Conservation (phyloP, 2,888 invertebrate species). For the Eremobia ochroleuca region DNA sequence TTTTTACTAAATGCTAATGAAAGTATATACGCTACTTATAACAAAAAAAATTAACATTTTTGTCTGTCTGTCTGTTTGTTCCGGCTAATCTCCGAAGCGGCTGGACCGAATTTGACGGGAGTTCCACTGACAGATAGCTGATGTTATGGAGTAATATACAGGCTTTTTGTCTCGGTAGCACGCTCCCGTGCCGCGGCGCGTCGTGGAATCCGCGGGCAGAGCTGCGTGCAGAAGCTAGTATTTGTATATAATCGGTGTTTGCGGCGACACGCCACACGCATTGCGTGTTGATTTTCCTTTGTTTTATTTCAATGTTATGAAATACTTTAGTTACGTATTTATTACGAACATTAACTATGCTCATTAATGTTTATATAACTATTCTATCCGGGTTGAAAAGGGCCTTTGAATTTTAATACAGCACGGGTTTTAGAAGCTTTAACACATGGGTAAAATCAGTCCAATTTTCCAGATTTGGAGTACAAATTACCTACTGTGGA, state of each 20-base stretch:
- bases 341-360: constrained; percentile 13
- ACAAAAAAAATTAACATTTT: too few relatives aligned
- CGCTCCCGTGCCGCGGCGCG: too few relatives aligned
- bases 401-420: background rate
- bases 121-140: too few relatives aligned
- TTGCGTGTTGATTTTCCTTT: constrained; percentile 43
- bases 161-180: too few relatives aligned
- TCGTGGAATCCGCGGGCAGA: too few relatives aligned
- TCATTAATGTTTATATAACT: constrained; percentile 21
- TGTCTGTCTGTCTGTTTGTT: too few relatives aligned
- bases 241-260: constrained; percentile 23
- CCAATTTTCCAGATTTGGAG: background rate
- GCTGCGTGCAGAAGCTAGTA: too few relatives aligned
- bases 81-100: too few relatives aligned
- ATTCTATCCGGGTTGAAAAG: constrained; percentile 5
- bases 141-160: too few relatives aligned
- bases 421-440: background rate
- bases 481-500: background rate
- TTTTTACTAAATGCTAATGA: too few relatives aligned
- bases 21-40: too few relatives aligned
- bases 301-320: constrained; percentile 41
- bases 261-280: constrained; percentile 39
- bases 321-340: constrained; percentile 40
- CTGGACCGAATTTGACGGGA: too few relatives aligned
- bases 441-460: background rate